Conservation (phyloP, 2,113 vertebrate genomes). For the Lepus timidus region DNA sequence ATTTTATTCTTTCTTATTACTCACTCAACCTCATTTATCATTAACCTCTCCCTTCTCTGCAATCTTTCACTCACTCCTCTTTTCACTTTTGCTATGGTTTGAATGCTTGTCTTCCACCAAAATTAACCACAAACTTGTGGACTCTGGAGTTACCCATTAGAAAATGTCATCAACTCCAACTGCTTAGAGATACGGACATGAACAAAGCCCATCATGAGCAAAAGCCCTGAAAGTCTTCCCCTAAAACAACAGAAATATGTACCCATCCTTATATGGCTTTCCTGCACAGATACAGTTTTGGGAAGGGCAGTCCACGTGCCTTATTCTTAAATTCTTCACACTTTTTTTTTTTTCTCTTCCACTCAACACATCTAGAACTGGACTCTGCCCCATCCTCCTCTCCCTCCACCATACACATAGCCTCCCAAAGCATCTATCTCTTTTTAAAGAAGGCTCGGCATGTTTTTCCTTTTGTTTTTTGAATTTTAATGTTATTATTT, state of each 20-base stretch:
- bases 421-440: neutral
- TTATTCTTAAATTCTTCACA: neutral
- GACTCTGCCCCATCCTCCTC: neutral
- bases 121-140: no score
- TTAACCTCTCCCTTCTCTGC: neutral
- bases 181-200: neutral
- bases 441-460: no score
- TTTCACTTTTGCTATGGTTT: neutral
- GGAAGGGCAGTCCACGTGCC: neutral
- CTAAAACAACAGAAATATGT: neutral
- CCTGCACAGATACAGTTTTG: neutral
- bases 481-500: no score
- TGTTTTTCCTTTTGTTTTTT: no score
- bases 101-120: neutral
- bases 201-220: neutral
- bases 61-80: neutral
- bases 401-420: neutral
- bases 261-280: neutral
- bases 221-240: neutral
- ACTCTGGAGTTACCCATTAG: neutral
- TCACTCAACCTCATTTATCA: neutral
- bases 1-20: neutral
- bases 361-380: neutral
- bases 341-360: conserved; percentile 29
- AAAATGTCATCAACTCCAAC: neutral